Percentiles rank a stretch among this genome's conserved stretches.
These are phyloP conservation scores for Mormoops blainvillei DNA, from an alignment of 2,113 vertebrate species.

Conservation along the genomic window DNA sequence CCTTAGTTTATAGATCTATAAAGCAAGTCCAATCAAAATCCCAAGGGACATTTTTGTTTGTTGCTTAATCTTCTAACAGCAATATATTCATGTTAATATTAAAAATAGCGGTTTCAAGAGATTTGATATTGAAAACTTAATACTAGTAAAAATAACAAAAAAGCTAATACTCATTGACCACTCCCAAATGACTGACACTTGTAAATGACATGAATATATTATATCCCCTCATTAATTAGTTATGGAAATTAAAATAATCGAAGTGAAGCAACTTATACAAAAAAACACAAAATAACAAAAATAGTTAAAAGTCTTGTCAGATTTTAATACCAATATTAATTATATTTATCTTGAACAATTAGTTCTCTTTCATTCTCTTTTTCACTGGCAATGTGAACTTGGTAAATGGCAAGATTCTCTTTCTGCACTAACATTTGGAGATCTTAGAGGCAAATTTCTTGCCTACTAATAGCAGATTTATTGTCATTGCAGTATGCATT, in stretches of 20 bases:
- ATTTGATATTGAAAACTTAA: neutral
- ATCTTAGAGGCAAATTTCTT: neutral
- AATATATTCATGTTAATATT: neutral
- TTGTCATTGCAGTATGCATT: neutral
- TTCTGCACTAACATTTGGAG: neutral
- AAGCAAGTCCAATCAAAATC: neutral
- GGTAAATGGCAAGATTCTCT: neutral
- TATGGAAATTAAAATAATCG: neutral
- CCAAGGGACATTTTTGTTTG: neutral
- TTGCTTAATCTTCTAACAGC: neutral
- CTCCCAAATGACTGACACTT: neutral
- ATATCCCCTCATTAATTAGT: neutral
- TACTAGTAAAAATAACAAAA: neutral
- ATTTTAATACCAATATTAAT: constrained; percentile 16
- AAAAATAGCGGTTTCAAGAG: neutral
- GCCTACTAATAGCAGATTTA: neutral
- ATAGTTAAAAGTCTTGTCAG: neutral
- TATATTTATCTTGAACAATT: neutral
- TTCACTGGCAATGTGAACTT: neutral
- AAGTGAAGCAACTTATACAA: neutral
- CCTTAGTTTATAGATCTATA: neutral
- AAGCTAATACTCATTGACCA: neutral
- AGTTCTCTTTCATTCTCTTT: neutral
- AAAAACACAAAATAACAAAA: neutral
- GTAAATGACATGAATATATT: neutral